Evolutionary conservation across 2,888 invertebrate genomes (phyloP).

Genomic region (Polyploca ridens): DNA sequence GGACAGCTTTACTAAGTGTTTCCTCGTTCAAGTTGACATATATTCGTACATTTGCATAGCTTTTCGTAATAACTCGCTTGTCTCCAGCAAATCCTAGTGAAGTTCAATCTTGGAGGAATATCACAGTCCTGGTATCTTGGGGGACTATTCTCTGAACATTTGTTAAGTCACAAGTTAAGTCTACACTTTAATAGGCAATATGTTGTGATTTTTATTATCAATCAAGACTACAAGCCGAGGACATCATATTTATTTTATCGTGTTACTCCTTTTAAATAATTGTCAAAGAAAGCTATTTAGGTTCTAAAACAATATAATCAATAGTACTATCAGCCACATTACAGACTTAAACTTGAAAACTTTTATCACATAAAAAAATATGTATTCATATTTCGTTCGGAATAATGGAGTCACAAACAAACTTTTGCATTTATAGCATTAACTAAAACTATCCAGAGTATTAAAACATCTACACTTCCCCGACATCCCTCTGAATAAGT

Average conservation of each 20-base stretch:
- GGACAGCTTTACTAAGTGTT: slow-evolving; percentile 22
- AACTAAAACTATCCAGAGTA: neutral
- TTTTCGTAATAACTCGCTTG: slow-evolving; percentile 37
- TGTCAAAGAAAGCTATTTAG: too few relatives aligned
- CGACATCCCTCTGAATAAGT: too few relatives aligned
- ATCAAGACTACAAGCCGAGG: too few relatives aligned
- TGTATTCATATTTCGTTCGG: too few relatives aligned
- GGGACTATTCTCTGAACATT: slow-evolving; percentile 21
- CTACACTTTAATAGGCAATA: neutral
- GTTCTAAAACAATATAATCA: too few relatives aligned
- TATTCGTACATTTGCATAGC: slow-evolving; percentile 29
- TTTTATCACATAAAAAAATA: too few relatives aligned
- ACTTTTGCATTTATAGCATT: neutral
- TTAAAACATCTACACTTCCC: too few relatives aligned
- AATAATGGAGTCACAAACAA: too few relatives aligned
- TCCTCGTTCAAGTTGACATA: slow-evolving; percentile 21
- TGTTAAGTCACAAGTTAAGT: neutral
- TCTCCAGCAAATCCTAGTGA: slow-evolving; percentile 31
- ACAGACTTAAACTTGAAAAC: too few relatives aligned
- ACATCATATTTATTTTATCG: too few relatives aligned
- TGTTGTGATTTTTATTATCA: neutral
- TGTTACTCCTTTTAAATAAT: too few relatives aligned
- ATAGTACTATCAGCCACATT: too few relatives aligned
- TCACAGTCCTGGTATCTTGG: slow-evolving; percentile 25
- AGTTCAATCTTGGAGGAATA: slow-evolving; percentile 34